phyloP scores from a whole-genome alignment of 2,113 vertebrate species.

The Vireo altiloquus region DNA sequence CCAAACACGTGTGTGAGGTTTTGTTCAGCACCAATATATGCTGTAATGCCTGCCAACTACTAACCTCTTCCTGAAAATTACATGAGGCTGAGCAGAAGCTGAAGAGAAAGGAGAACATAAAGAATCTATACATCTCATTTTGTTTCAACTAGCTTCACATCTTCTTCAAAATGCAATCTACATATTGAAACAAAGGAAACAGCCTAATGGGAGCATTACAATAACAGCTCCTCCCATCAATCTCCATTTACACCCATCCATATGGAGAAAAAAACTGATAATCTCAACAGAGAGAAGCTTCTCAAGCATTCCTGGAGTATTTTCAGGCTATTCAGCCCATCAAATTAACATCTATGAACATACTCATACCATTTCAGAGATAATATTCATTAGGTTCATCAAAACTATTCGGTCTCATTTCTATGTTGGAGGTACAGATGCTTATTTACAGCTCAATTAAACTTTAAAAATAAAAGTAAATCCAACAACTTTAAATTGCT shows the following conservation, averaged over 20 bases:
- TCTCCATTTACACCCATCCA: slow-evolving; percentile 27
- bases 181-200: background rate
- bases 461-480: background rate
- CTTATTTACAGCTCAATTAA: slow-evolving; percentile 27
- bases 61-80: background rate
- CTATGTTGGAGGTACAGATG: background rate
- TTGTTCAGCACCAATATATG: background rate
- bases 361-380: background rate
- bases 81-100: background rate
- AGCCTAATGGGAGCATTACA: background rate
- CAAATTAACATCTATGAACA: background rate
- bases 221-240: background rate
- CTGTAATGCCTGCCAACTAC: background rate
- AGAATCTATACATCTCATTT: background rate
- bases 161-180: slow-evolving; percentile 1
- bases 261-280: background rate
- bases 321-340: background rate
- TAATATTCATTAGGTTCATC: background rate
- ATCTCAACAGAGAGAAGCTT: background rate
- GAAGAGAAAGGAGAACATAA: background rate
- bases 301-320: background rate
- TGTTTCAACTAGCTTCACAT: background rate
- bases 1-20: background rate
- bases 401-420: background rate
- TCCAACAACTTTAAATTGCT: background rate